Evolutionary conservation across 1,140 invertebrate genomes (phyloP), one percentile per base, ranked within the genome.

Genomic region (Grapholita molesta): DNA sequence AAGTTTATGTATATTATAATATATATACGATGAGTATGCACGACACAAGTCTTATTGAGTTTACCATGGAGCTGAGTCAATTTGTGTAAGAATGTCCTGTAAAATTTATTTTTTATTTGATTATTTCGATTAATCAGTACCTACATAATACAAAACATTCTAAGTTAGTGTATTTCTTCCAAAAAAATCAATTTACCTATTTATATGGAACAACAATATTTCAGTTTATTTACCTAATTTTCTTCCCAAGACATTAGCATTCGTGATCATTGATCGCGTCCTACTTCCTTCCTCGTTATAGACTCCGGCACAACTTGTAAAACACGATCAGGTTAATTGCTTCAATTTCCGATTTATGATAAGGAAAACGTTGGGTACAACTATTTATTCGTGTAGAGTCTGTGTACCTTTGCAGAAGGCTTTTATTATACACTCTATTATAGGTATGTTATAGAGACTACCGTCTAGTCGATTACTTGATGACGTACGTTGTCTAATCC

Each of bases 371-470:
- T 15, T 61, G n/a, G 0, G 4, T 11, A 61, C 55, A 32, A 61
- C 12, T n/a, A 15, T 61, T 32, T 15, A 28, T 57, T 57, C 7
- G 53, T 61, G 55, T 15, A n/a, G 24, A 4, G 55, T 61, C 55
- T 32, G 66, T 28, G 35, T 38, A 80, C 74, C 73, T 74, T 73
- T 70, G 71, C 72, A 32, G 75, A 73, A 77, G 74, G 72, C 72
- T 75, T 38, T 21, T 21, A 48, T 42, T 69, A 57, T 70, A 71
- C 66, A 70, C 70, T 76, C 38, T 67, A 67, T 32, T 18, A 15
- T 57, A 57, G n/a, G 8, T 57, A 61, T 32, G 21, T 48, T 25
- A 61, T 61, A 57, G 55, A 25, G 24, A n/a, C 70, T 70, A 75
- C 68, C 68, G 68, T 30, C 72, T 25, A 78, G 68, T 66, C 55